A percentile compares a stretch with the other conserved stretches of the same genome.
Conservation (phyloP, 2,888 invertebrate species). For the Morpho achilles region DNA sequence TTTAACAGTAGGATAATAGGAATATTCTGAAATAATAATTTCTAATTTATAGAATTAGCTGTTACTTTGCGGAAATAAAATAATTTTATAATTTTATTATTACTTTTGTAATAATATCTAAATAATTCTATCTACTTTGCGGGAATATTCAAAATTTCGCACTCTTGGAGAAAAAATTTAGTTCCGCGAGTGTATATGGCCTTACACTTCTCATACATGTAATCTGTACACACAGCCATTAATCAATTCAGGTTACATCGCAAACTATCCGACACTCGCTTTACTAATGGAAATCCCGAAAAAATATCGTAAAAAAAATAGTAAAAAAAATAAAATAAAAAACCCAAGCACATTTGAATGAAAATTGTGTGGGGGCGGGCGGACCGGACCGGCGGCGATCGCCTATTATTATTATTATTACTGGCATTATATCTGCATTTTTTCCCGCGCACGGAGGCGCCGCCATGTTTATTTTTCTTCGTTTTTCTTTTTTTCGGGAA, state of each 20-base stretch:
- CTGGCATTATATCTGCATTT: conserved; percentile 78
- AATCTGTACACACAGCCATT: conserved; percentile 5
- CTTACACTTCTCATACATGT: no score
- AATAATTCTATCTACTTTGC: no score
- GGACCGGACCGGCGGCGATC: conserved; percentile 58
- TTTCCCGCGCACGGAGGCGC: conserved; percentile 65
- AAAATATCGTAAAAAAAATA: conserved; percentile 71
- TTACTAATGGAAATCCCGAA: conserved; percentile 75
- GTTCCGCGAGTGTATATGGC: no score
- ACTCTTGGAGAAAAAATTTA: no score
- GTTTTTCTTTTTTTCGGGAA: conserved; percentile 71
- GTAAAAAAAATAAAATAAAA: conserved; percentile 49
- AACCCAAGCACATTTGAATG: conserved; percentile 73
- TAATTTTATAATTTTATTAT: no score
- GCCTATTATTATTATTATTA: conserved; percentile 78
- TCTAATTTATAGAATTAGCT: no score
- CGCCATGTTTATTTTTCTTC: conserved; percentile 73
- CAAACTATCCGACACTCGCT: conserved; percentile 58
- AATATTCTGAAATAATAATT: no score
- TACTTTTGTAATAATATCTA: no score
- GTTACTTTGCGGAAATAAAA: no score
- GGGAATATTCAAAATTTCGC: no score
- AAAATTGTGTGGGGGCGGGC: conserved; percentile 71
- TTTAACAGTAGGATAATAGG: no score
- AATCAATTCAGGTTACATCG: conserved; percentile 11